Conservation (phyloP, 2,797 vertebrate species). For the Intellagama lesueurii region DNA sequence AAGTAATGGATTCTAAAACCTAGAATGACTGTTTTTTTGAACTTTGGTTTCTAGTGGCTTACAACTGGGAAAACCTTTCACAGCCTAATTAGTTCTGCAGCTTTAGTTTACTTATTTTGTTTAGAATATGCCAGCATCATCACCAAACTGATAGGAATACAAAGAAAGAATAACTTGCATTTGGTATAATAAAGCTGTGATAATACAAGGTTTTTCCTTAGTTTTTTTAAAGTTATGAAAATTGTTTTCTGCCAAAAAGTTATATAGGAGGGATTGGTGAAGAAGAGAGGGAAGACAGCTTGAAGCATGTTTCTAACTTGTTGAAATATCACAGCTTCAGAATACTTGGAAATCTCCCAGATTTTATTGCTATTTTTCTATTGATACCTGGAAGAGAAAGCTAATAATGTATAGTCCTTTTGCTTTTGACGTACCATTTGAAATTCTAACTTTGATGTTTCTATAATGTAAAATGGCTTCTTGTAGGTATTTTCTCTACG, state of each 20-base stretch:
- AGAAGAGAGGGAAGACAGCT: constrained; percentile 77
- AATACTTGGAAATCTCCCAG: constrained; percentile 72
- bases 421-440: constrained; percentile 60
- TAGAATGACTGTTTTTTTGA: constrained; percentile 83
- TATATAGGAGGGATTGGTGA: constrained; percentile 78
- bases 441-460: constrained; percentile 64
- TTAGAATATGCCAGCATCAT: constrained; percentile 75
- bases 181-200: constrained; percentile 54
- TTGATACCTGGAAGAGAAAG: constrained; percentile 70
- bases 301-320: constrained; percentile 76
- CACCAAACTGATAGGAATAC: constrained; percentile 70
- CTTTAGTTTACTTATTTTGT: constrained; percentile 67
- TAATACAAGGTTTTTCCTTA: constrained; percentile 76
- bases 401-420: constrained; percentile 60
- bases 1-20: constrained; percentile 82
- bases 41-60: constrained; percentile 82
- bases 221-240: constrained; percentile 81
- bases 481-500: constrained; percentile 27
- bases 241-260: constrained; percentile 77
- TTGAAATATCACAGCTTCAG: constrained; percentile 74
- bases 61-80: constrained; percentile 81
- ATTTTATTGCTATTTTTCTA: constrained; percentile 73
- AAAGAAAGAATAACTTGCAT: constrained; percentile 49
- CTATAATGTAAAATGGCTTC: constrained; percentile 39
- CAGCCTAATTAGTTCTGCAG: constrained; percentile 82